Evolutionary conservation across 1,140 invertebrate species (phyloP), one percentile per base, ranked within the genome.

Genomic region (Hycleus phaleratus): DNA sequence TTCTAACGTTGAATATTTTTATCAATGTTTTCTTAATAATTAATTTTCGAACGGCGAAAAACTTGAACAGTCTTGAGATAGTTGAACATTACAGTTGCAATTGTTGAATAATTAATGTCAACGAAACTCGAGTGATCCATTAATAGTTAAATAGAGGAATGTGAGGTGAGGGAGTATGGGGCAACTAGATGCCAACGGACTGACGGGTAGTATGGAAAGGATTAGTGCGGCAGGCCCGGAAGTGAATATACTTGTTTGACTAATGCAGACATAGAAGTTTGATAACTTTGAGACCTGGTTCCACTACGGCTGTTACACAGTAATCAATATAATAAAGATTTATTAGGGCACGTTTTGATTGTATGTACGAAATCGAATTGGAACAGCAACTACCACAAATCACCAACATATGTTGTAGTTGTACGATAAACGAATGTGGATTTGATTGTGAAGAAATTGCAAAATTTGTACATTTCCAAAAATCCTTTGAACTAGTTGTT

Each of bases 161-260:
- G 32, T 32, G 7, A 44, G 40, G 44, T 45, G 42, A 18, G 51
- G 51, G 42, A 42, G 10, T n/a, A 18, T 18, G 18, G 18, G 18
- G 18, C 18, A 18, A 18, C 18, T 18, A 42, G 9, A 10, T 42
- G 38, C 52, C 44, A 32, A 46, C 45, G 51, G 60, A 60, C 32
- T 44, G 62, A 26, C 12, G 12, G 45, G 12, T 12, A 46, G 18
- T 18, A 18, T 18, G 18, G 45, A 62, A 69, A 67, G 65, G 67
- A 69, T 69, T 69, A 69, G 58, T 63, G 63, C 58, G 65, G 63
- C 61, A 56, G 59, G 57, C 60, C 58, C 62, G 60, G 67, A 67
- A 71, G 68, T 71, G 69, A 66, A 71, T 71, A 71, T 70, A 51
- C 69, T 71, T 71, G 69, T 71, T 69, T 68, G 68, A 68, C 65